Evolutionary conservation across 1,140 invertebrate genomes (phyloP), one percentile per base, ranked within the genome.

Genomic region (Calephelis nemesis): DNA sequence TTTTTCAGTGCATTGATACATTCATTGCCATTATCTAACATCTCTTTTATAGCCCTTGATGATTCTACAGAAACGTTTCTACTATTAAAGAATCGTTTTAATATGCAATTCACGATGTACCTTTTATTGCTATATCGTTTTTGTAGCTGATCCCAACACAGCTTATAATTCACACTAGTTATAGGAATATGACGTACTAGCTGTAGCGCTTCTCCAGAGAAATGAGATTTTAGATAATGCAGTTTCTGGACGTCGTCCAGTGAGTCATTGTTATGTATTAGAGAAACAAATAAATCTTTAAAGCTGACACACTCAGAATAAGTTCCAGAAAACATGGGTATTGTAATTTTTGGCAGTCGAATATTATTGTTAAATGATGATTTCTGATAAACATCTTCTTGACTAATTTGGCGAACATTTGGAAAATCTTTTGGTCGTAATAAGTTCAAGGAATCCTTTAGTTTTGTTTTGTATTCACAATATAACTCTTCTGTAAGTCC

Each of bases 101-200:
- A 68, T 11, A 74, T 74, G 48, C 42, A 65, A 65, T 73, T 50
- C 0, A 62, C 47, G 0, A 77, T n/a, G 62, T 65, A 76, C 54
- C 65, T 74, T 70, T 75, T 82, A 49, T 79, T 82, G 62, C 75
- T 76, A 52, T 76, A 82, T 5, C 77, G 39, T 5, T 69, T 40
- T 40, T 75, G 58, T 15, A 82, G 65, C 8, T 63, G 11, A 40
- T 68, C 9, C 73, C 77, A 82, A 58, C 73, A 74, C 4, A 40
- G 40, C 11, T 67, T 40, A 72, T 75, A 79, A 54, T 82, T 82
- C 7, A 15, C 50, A 12, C 71, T 67, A 3, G 69, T 65, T n/a
- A 77, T 73, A 8, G 72, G 73, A 15, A 77, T 62, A 40, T 81
- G 72, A n/a, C 74, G 47, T 0, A 81, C 11, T 0, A 81, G 50